Evolutionary conservation across 2,888 invertebrate genomes (phyloP), one percentile per base, ranked within the genome.

Genomic region (Drosophila ustulata): DNA sequence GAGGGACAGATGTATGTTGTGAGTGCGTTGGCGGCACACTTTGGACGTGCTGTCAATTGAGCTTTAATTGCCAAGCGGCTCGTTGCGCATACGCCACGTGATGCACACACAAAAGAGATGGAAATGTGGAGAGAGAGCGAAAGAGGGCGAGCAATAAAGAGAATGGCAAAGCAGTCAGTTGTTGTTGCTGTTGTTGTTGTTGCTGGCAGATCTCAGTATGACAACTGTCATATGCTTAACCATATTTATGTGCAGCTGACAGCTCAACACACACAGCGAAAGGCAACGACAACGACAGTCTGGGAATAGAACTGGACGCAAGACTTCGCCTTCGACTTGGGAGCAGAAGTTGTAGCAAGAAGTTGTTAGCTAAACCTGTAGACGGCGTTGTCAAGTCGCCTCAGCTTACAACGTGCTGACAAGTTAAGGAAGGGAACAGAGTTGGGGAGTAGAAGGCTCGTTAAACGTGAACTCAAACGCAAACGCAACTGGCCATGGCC

Each of bases 21-120:
- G 11, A n/a, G 37, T 76, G 61, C 66, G 77, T 82, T 77, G 82
- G 75, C 82, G 89, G 85, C 85, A 89, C 85, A 85, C 85, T 88
- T 89, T 89, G 78, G 81, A 78, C 82, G 72, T 65, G 71, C 76
- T 88, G 85, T 82, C 82, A 88, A 82, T 79, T 76, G 69, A 49
- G 79, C 79, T 66, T 76, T 78, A 76, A 76, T 70, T 80, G 85
- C 72, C 66, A 67, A 71, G 59, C 69, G 62, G 34, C 53, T 49
- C 76, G 57, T 66, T 62, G 64, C 71, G 65, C 69, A 72, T 78
- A 65, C 67, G 76, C 61, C 69, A 67, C 70, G 51, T 86, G 71
- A 75, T 67, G 62, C 71, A 66, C 58, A 53, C 71, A 66, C 58
- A 53, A 63, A 51, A 47, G n/a, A 67, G 50, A 37, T 37, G 37